Evolutionary conservation across 2,888 invertebrate species (phyloP).

Genomic region (Ormyrus pomaceus): DNA sequence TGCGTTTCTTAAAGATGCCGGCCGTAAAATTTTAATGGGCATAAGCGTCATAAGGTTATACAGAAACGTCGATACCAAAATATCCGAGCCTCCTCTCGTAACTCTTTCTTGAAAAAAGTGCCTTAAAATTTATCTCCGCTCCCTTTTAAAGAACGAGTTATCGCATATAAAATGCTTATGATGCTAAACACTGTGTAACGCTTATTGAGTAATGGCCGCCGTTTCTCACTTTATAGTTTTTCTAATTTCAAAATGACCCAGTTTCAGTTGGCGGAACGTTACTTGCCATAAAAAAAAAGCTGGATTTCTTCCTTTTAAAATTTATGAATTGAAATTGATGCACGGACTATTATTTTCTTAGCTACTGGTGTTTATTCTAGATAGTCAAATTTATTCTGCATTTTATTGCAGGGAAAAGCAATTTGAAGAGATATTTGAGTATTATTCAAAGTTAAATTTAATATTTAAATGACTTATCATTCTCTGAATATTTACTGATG

Average conservation of each 20-base stretch:
- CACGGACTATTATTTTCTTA: no score
- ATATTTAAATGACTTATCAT: no score
- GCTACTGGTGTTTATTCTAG: no score
- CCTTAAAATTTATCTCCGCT: constrained; percentile 4
- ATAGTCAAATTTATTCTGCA: no score
- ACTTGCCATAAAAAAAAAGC: neutral
- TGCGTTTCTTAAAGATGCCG: constrained; percentile 17
- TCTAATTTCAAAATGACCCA: constrained; percentile 14
- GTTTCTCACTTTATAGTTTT: neutral
- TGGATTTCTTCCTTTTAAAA: no score
- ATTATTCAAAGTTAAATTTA: no score
- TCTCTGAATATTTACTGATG: no score
- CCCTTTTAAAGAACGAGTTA: neutral
- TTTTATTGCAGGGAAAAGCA: no score
- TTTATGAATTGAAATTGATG: no score
- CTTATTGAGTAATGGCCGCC: neutral
- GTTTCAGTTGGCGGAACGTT: neutral
- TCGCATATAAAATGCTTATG: constrained; percentile 12
- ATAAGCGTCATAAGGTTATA: constrained; percentile 1
- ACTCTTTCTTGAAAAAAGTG: neutral
- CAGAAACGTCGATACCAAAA: constrained; percentile 31
- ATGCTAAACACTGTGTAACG: neutral
- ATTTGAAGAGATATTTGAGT: no score
- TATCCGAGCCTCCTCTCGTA: neutral
- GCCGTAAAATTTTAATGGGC: constrained; percentile 38